These are phyloP conservation scores for Erebia aethiops DNA, from an alignment of 2,888 invertebrate species.

Conservation along the genomic window DNA sequence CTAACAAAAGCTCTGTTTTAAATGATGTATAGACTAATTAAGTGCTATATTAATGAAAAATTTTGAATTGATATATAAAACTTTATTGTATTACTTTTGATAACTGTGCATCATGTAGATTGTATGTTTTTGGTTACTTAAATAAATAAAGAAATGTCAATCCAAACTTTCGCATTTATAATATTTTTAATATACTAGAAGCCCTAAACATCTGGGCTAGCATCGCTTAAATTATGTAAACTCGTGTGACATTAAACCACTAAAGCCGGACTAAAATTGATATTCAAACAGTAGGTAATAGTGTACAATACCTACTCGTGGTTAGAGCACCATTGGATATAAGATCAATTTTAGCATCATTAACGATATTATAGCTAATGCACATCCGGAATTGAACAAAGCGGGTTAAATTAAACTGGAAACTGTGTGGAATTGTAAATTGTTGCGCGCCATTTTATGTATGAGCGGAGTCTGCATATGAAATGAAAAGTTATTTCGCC, in stretches of 20 bases:
- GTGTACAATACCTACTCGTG: no score
- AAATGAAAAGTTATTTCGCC: conserved; percentile 3
- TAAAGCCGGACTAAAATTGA: not conserved
- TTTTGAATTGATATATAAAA: no score
- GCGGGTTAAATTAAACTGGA: conserved; percentile 11
- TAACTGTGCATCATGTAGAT: no score
- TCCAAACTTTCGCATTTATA: no score
- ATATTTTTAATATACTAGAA: no score
- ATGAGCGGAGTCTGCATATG: not conserved
- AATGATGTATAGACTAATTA: no score
- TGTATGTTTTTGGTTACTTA: no score
- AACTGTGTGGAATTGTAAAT: conserved; percentile 15
- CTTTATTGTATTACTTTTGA: no score
- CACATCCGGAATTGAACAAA: conserved; percentile 11
- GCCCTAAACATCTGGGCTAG: no score
- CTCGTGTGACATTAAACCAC: not conserved
- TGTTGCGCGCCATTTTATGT: conserved; percentile 1
- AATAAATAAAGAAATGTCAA: no score
- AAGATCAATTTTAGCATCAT: conserved; percentile 18
- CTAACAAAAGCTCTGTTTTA: no score
- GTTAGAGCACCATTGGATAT: conserved; percentile 3
- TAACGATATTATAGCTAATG: conserved; percentile 17
- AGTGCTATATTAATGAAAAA: no score
- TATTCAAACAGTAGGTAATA: not conserved
- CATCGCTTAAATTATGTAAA: not conserved